A percentile compares a stretch with the other conserved stretches of the same genome.
Conservation (phyloP, 2,888 invertebrate species). For the Abscondita cerata region DNA sequence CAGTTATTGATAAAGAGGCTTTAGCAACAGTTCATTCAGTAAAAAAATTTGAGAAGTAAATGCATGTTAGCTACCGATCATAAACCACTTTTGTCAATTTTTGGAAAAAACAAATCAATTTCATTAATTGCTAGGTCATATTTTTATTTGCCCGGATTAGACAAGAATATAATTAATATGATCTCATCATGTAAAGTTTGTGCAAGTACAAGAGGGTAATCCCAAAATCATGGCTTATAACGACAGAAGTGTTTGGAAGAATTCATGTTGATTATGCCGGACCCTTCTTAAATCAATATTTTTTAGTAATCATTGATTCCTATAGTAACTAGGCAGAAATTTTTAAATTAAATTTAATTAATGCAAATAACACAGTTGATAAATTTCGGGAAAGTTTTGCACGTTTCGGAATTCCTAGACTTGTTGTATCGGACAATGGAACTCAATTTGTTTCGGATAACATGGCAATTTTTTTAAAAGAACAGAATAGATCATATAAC, state of each 20-base stretch:
- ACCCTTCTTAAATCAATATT: too few relatives aligned
- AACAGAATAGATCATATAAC: background rate
- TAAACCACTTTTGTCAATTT: slow-evolving; percentile 16
- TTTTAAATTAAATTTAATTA: background rate
- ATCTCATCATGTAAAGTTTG: background rate
- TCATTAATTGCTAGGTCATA: slow-evolving; percentile 12
- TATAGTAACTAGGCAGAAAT: background rate
- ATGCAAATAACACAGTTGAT: background rate
- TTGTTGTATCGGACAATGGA: background rate
- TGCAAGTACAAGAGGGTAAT: background rate
- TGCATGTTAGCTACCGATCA: background rate
- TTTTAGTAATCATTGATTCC: background rate
- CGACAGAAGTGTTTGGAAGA: too few relatives aligned
- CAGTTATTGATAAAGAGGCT: too few relatives aligned
- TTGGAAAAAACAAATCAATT: slow-evolving; percentile 18
- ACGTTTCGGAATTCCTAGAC: background rate
- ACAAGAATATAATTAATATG: background rate
- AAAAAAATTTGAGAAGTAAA: too few relatives aligned
- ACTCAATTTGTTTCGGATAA: background rate
- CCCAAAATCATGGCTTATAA: too few relatives aligned
- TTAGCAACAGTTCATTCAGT: too few relatives aligned
- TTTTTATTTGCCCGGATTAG: background rate
- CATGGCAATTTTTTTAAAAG: slow-evolving; percentile 5
- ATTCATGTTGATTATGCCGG: too few relatives aligned
- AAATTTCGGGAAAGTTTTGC: background rate